Base-by-base conservation (phyloP, 2,888 invertebrate species). In the Criorhina ranunculi region DNA sequence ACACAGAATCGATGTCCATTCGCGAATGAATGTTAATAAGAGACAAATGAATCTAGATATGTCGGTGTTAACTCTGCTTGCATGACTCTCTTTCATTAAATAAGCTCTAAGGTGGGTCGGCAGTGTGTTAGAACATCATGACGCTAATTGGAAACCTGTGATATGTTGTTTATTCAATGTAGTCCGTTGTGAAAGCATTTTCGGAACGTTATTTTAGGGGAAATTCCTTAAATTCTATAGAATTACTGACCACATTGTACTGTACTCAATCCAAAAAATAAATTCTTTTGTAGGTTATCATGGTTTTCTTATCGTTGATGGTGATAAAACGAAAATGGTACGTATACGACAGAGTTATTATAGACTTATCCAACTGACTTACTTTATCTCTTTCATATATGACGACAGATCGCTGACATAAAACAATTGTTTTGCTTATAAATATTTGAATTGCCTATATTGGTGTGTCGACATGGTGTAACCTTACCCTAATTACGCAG, bases 71-170 rank as follows among this genome's bases (percentile, higher is more conserved):
- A 60, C 29, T 72, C 31, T 40, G 9, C 15, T 51, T 12, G 72
- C 55, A 44, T 69, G 69, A 59, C 40, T 75, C 15, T 44, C 2
- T 35, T 72, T 42, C 8, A 9, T 24, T 29, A 3, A 4, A 24
- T 4, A 24, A 24, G 4, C 24, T 55, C 55, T 35, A 29, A 35
- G 59, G n/a, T 72, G 49, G 72, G 62, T 78, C 31, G 75, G 17
- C 19, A 12, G 15, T 19, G 55, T 53, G 15, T 69, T 69, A 62
- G 72, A 81, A 76, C 67, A 55, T 12, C 15, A 24, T 15, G 59
- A 62, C 37, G 82, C 29, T 83, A 78, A 83, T 83, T 83, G 37
- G 31, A 67, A 73, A 42, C 66, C 67, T 78, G 31, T 46, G 66
- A 51, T 8, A 35, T 5, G 15, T 31, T 42, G 24, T 24, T 19